A percentile compares a stretch with the other conserved stretches of the same genome.
phyloP scores from a whole-genome alignment of 2,113 vertebrate genomes.

The Strix uralensis region DNA sequence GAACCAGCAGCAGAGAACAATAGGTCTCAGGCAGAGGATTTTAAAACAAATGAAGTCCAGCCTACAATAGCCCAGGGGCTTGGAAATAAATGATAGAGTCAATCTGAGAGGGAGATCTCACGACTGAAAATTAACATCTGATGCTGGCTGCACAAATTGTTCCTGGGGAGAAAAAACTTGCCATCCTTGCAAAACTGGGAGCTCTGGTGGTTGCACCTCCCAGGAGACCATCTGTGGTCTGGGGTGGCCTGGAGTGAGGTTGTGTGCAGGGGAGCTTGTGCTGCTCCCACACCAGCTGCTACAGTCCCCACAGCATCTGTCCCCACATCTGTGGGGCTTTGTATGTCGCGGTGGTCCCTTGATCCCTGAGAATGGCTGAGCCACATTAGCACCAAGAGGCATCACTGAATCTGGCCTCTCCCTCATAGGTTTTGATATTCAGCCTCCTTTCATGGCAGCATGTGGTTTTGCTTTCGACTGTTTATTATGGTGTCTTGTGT shows the following conservation, averaged over 20 bases:
- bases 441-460: neutral
- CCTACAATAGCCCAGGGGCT: neutral
- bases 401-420: neutral
- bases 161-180: neutral
- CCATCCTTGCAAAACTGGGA: neutral
- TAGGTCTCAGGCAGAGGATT: neutral
- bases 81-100: neutral
- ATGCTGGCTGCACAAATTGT: neutral
- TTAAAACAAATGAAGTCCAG: neutral
- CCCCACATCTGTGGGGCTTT: accelerated
- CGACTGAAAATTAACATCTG: neutral
- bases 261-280: accelerated
- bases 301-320: neutral
- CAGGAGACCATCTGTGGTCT: neutral
- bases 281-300: neutral
- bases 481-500: neutral
- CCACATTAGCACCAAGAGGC: neutral
- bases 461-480: neutral
- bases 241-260: neutral
- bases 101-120: neutral
- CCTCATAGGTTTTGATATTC: neutral
- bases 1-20: neutral
- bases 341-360: accelerated
- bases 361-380: neutral
- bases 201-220: neutral